These are phyloP conservation scores for Amia ocellicauda DNA, from an alignment of 2,113 vertebrate genomes.

Conservation along the genomic window DNA sequence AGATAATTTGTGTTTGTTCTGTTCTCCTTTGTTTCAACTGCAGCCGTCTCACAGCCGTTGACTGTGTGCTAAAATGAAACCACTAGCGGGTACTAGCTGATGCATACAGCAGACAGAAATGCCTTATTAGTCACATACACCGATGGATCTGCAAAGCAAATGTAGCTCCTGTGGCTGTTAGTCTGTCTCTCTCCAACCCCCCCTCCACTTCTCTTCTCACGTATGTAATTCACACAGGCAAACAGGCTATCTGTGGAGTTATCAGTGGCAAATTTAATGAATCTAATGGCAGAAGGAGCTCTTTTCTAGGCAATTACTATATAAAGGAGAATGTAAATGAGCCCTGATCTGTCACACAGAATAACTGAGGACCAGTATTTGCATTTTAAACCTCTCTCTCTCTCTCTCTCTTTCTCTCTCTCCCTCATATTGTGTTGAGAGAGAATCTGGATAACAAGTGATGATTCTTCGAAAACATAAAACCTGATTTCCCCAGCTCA, in stretches of 20 bases:
- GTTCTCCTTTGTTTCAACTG: constrained; percentile 50
- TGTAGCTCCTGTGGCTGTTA: constrained; percentile 22
- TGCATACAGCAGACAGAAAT: neutral
- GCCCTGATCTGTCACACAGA: constrained; percentile 66
- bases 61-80: neutral
- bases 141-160: constrained; percentile 47
- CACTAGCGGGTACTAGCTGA: neutral
- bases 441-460: constrained; percentile 45
- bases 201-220: constrained; percentile 28
- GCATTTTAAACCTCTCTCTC: constrained; percentile 54
- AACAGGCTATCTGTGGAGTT: constrained; percentile 42
- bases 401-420: constrained; percentile 40
- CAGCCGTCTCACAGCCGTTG: constrained; percentile 47
- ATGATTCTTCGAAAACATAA: constrained; percentile 33
- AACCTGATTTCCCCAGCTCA: constrained; percentile 41
- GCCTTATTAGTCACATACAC: neutral
- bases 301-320: constrained; percentile 61
- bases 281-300: constrained; percentile 55
- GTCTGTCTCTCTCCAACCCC: too few relatives aligned
- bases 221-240: constrained; percentile 38
- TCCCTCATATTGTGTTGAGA: constrained; percentile 28
- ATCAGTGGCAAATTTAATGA: constrained; percentile 50
- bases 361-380: constrained; percentile 62
- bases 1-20: neutral
- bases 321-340: constrained; percentile 68